Evolutionary conservation across 2,888 invertebrate species (phyloP), one percentile per base, ranked within the genome.

Genomic region (Julus scandinavius): DNA sequence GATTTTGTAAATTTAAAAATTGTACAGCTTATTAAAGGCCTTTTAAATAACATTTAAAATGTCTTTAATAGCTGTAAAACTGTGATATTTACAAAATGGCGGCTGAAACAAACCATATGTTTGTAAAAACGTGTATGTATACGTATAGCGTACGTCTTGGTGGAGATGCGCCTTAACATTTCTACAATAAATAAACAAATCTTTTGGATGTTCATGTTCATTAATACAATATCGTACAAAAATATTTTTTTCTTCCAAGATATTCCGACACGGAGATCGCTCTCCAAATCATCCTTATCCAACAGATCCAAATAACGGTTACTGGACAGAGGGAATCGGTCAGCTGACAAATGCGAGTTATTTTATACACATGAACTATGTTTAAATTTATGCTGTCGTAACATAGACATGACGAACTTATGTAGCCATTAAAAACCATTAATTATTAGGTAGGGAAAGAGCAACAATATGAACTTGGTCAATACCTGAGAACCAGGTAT

Each of bases 401-500:
- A n/a, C n/a, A n/a, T n/a, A n/a, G n/a, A n/a, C n/a, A n/a, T n/a
- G n/a, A 2, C 38, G 2, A 29, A 5, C n/a, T 5, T 63, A n/a
- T 6, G 7, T 15, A 54, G 15, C 7, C 54, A 54, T 13, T 6
- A 63, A 63, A 63, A n/a, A n/a, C 3, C 2, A n/a, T n/a, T 63
- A n/a, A 20, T 29, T 87, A 1, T 15, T 88, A 88, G 88, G 15
- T 11, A 6, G 88, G 88, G 3, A 88, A 38, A 58, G 17, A 88
- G 90, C 95, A 96, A 91, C 96, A 97, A 89, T 95, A 94, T 91
- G 92, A 94, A 38, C 93, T 97, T 9, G 97, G 97, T 3, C 92
- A 95, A 91, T 97, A 95, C 95, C 92, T 97, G 3, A 93, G 96
- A 15, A 92, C 93, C 85, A 94, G 96, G 13, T 98, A 97, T 92